These are phyloP conservation scores for Linyphia triangularis DNA, from an alignment of 2,888 invertebrate species.

Conservation along the genomic window DNA sequence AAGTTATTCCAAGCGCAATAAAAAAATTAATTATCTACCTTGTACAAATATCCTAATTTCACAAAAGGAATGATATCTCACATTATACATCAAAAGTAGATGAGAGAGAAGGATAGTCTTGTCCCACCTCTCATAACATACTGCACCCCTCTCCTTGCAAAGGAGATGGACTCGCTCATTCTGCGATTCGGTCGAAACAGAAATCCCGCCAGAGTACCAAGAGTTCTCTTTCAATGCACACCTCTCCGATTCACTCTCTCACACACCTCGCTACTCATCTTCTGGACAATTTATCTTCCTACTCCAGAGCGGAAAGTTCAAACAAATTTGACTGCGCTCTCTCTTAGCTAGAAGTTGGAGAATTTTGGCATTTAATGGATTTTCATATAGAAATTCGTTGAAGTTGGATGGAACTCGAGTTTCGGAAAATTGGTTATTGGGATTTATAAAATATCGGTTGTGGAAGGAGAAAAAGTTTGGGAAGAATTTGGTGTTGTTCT, in stretches of 20 bases:
- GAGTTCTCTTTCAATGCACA: conserved; percentile 37
- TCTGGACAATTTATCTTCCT: neutral
- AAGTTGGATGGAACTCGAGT: too few species aligned
- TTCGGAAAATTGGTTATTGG: too few species aligned
- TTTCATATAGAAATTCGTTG: too few species aligned
- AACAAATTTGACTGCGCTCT: neutral
- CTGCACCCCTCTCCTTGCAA: conserved; percentile 29
- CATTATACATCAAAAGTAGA: too few species aligned
- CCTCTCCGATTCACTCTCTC: conserved; percentile 5
- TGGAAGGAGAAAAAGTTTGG: neutral
- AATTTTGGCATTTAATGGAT: neutral
- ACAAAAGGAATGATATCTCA: too few species aligned
- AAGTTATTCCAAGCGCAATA: neutral
- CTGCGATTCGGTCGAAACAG: conserved; percentile 56
- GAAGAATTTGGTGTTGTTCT: neutral
- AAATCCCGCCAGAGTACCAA: conserved; percentile 56
- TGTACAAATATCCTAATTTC: neutral
- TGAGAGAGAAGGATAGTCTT: too few species aligned
- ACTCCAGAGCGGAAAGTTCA: neutral
- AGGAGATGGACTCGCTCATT: conserved; percentile 45
- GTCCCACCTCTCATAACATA: neutral
- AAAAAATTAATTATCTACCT: neutral
- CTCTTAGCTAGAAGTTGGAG: neutral
- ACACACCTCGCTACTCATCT: neutral
- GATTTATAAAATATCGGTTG: neutral